Evolutionary conservation across 2,113 vertebrate genomes (phyloP).

Genomic region (Poecilia latipinna): DNA sequence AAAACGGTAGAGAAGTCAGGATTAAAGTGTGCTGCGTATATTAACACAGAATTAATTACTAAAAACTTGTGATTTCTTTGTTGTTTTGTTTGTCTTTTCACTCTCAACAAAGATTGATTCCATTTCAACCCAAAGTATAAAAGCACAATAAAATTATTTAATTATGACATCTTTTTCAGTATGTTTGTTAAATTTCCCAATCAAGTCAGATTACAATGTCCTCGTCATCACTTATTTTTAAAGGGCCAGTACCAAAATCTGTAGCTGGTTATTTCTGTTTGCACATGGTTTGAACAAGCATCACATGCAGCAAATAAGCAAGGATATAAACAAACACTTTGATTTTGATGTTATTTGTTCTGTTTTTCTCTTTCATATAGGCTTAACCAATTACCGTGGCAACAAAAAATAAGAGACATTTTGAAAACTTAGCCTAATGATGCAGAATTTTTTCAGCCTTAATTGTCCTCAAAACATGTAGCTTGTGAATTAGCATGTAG

Average conservation of each 20-base stretch:
- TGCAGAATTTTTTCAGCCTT: background rate
- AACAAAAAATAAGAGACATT: background rate
- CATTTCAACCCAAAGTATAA: too few relatives aligned
- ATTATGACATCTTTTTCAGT: background rate
- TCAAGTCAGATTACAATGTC: background rate
- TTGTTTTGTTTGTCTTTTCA: too few relatives aligned
- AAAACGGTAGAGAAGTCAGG: background rate
- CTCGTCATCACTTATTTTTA: too few relatives aligned
- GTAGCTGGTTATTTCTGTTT: background rate
- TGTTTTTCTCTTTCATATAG: slow-evolving; percentile 5
- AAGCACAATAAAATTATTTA: too few relatives aligned
- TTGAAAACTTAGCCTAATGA: slow-evolving; percentile 3
- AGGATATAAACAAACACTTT: background rate
- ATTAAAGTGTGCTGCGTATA: background rate
- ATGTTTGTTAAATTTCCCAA: background rate
- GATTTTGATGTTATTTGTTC: background rate
- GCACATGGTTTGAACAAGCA: background rate
- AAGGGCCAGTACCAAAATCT: background rate
- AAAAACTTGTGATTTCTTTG: background rate
- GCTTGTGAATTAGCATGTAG: too few relatives aligned
- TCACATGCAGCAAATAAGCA: background rate
- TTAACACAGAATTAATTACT: background rate
- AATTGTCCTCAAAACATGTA: background rate
- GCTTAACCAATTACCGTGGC: background rate
- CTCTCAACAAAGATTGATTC: background rate